Evolutionary conservation across 2,797 vertebrate genomes (phyloP), one percentile per base, ranked within the genome.

Genomic region (Mus minutoides): DNA sequence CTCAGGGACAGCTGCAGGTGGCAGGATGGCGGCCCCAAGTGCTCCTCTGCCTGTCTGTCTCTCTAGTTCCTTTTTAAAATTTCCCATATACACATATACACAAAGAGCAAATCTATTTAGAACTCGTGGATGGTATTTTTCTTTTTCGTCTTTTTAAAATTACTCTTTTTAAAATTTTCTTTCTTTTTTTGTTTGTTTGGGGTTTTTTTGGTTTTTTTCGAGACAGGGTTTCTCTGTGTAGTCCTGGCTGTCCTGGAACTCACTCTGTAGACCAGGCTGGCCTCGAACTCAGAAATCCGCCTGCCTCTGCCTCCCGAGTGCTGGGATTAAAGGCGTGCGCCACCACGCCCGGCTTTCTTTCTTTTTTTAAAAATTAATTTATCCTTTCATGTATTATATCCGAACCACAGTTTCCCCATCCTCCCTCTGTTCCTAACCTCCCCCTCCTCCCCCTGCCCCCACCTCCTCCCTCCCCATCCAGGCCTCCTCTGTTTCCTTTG

Each of bases 1-100:
- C 46, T 34, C n/a, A 8, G 34, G 34, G 90, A 71, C 89, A 80
- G 77, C 95, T 88, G 82, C 14, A 31, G 76, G 88, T 89, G 94
- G 78, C 85, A 6, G 90, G 80, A 3, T 37, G 5, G 34, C 54
- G 2, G 82, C 84, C 34, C 43, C 0, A 0, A 11, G 56, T 13
- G 64, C 17, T 43, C 60, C 22, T 6, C 26, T 49, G 49, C 31
- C 40, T 37, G 34, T 12, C 58, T 58, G 73, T 7, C n/a, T 83
- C 49, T 26, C 37, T 62, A 10, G 92, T 79, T n/a, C 49, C 79
- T 49, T 56, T 88, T 62, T 56, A 40, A 86, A 85, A 75, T 73
- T 56, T 56, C n/a, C 76, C 49, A 13, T 46, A 9, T 11, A 43
- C 37, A 58, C 71, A 85, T 31, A 40, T 58, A 82, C 69, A 88